Evolutionary conservation across 2,797 vertebrate species (phyloP), one percentile per base, ranked within the genome.

Genomic region (Sylvilagus floridanus): DNA sequence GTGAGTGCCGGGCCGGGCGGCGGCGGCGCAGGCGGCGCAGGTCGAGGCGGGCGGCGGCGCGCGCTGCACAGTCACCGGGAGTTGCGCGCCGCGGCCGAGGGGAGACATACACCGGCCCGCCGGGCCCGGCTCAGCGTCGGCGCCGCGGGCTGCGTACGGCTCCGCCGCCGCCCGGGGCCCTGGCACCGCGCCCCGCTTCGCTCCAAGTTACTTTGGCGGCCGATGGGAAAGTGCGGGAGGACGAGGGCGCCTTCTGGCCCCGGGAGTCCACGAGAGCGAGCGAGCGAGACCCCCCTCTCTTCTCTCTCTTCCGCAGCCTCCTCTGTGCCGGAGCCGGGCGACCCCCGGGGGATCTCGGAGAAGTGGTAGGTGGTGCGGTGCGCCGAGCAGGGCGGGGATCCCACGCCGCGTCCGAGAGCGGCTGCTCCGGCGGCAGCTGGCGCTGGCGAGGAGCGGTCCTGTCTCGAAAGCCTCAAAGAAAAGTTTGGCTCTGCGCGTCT

Each of bases 51-150:
- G 97, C 91, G 95, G 96, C 90, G 93, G 97, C 96, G 96, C 97
- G 78, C 84, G 96, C 97, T 94, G 97, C 96, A 97, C 98, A 97
- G 98, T 98, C 98, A 98, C 98, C 91, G 95, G 78, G 97, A 97
- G 97, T 95, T 94, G 98, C 96, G 96, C 89, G 96, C 92, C 91
- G 95, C 91, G 91, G 92, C 97, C 91, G 66, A 96, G 86, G 97
- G 97, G 95, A 97, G 93, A 96, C 98, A 98, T 98, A 81, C 98
- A 98, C 97, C 65, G 97, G 96, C 96, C 97, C 97, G 88, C 96
- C 81, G 94, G 97, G 96, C 95, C 95, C 90, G 82, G 95, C 96
- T 97, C 94, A 94, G 95, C 83, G 89, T 94, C 35, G 71, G 90
- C 75, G 81, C 95, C 32, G 84, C 81, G 52, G 66, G 92, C 81